phyloP scores from a whole-genome alignment of 2,888 invertebrate genomes.

The Oscheius sp. region DNA sequence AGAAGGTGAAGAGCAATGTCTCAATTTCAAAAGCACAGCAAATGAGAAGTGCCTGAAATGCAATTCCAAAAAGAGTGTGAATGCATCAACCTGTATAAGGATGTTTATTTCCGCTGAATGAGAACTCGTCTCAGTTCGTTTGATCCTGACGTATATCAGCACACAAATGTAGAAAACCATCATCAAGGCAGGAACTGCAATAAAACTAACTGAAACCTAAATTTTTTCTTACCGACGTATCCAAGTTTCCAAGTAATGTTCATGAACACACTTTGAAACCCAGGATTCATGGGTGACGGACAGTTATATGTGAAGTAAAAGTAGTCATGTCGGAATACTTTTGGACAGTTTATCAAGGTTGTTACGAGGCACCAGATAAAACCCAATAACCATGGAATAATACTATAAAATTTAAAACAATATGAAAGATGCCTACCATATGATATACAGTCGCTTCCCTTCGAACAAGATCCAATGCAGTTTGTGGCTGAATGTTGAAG shows the following conservation, averaged over 20 bases:
- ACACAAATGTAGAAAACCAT: conserved; percentile 34
- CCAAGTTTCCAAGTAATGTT: conserved; percentile 24
- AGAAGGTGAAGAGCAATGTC: conserved; percentile 25
- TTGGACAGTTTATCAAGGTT: conserved; percentile 27
- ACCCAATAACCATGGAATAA: conserved; percentile 31
- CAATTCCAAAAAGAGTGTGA: neutral
- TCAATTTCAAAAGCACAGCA: conserved; percentile 33
- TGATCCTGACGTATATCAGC: conserved; percentile 22
- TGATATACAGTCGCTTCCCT: conserved; percentile 21
- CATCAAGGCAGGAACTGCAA: conserved; percentile 32
- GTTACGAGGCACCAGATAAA: conserved; percentile 16
- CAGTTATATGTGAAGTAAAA: conserved; percentile 35
- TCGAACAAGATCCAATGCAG: conserved; percentile 35
- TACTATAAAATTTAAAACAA: conserved; percentile 9
- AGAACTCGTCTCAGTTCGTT: neutral
- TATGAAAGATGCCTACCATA: conserved; percentile 13
- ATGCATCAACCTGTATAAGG: conserved; percentile 21
- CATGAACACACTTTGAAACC: conserved; percentile 26
- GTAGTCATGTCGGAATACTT: conserved; percentile 33
- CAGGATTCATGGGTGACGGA: conserved; percentile 16
- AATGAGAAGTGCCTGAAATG: conserved; percentile 24
- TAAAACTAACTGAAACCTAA: neutral
- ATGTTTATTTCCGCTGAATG: conserved; percentile 21
- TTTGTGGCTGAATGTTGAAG: conserved; percentile 22
- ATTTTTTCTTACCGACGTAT: conserved; percentile 24